Evolutionary conservation across 2,888 invertebrate species (phyloP).

Genomic region (Hylaea fasciaria): DNA sequence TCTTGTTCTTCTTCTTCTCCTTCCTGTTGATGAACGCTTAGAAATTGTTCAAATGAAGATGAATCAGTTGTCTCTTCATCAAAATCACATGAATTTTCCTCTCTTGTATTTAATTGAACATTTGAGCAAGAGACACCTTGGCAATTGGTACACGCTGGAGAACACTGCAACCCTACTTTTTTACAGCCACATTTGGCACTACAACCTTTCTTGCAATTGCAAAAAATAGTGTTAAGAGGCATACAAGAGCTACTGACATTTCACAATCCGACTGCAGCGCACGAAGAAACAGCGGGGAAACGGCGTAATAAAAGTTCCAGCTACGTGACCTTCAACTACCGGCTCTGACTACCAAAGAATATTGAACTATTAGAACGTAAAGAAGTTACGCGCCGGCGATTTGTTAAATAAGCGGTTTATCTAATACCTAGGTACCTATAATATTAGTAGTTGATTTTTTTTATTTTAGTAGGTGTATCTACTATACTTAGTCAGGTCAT

Average conservation of each 20-base stretch:
- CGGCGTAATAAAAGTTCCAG: no score
- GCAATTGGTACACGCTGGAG: constrained; percentile 1
- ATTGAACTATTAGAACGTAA: no score
- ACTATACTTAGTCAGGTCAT: no score
- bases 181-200: constrained; percentile 8
- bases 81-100: neutral
- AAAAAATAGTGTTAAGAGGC: constrained; percentile 11
- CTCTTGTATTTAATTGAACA: neutral
- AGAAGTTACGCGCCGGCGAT: no score
- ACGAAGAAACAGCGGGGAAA: no score
- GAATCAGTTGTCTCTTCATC: neutral
- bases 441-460: no score
- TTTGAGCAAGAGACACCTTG: constrained; percentile 1
- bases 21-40: constrained; percentile 6
- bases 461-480: no score
- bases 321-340: no score
- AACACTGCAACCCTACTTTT: constrained; percentile 6
- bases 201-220: constrained; percentile 10
- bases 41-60: neutral
- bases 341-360: no score
- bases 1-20: constrained; percentile 12
- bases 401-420: no score
- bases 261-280: constrained; percentile 9
- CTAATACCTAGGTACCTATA: no score
- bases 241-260: no score